Base-by-base conservation (phyloP, 2,888 invertebrate species). In the Macrosiphum euphorbiae region DNA sequence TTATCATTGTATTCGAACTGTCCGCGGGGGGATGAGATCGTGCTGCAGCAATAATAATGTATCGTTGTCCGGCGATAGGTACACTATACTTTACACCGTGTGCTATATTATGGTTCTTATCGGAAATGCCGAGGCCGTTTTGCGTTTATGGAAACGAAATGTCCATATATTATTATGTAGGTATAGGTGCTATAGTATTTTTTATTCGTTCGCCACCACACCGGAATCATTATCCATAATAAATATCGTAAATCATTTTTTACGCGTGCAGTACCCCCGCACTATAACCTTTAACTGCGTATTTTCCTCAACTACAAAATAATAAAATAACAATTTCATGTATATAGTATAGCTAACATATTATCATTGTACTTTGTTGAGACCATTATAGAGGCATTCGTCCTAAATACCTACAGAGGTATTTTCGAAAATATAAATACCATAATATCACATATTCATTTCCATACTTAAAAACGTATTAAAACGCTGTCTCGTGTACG, bases 181-280 rank as follows among this genome's bases (percentile, higher is more conserved):
- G 8, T 78, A 20, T 78, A 20, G 55, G 67, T n/a, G n/a, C 67
- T n/a, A 67, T 55, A 20, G 35, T 35, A 35, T 35, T 78, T 67
- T 78, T 78, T 78, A 78, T 78, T 35, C 35, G 20, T 78, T 78
- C 35, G 20, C 78, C 78, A 78, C 78, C 1, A 20, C 35, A 24
- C 78, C 78, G 20, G 78, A 78, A 78, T 78, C 35, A 78, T 78
- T 78, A 35, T 20, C 20, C 78, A 35, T 35, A 78, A 35, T 58
- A 58, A 78, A 78, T 78, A 78, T 35, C 78, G 35, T 78, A 78
- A 78, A 78, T 78, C 35, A 78, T 78, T 78, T 78, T 55, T 78
- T 78, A 58, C 58, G 35, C 35, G 78, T 78, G 3, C 78, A 78
- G 78, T 35, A 20, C 35, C 35, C 78, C 35, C 8, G n/a, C n/a